phyloP scores from a whole-genome alignment of 2,113 vertebrate species.

The zebrafish (Danio rerio) region DNA sequence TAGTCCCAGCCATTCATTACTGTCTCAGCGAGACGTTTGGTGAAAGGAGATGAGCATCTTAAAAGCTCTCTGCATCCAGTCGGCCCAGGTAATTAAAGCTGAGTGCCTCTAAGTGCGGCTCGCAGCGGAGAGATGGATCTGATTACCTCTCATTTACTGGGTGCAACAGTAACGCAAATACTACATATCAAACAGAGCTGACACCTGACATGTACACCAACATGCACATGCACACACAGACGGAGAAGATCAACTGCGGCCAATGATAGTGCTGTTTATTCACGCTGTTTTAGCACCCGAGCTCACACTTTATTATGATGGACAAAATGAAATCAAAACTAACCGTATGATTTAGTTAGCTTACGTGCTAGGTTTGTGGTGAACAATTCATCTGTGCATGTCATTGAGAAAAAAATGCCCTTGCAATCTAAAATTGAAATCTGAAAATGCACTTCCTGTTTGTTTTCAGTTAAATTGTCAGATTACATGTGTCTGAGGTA shows the following conservation, averaged over 20 bases:
- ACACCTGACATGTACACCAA: conserved; percentile 18
- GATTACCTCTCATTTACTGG: conserved; percentile 59
- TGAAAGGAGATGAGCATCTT: conserved; percentile 51
- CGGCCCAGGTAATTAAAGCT: conserved; percentile 66
- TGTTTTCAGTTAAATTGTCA: too few relatives aligned
- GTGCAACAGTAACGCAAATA: conserved; percentile 29
- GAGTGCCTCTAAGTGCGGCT: conserved; percentile 59
- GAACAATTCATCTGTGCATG: too few relatives aligned
- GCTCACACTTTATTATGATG: not conserved
- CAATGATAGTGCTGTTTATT: not conserved
- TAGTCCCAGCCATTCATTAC: conserved; percentile 48
- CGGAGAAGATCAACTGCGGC: not conserved
- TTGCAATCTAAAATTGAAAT: too few relatives aligned
- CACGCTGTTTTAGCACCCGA: not conserved
- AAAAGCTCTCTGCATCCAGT: conserved; percentile 60
- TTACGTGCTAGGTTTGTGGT: too few relatives aligned
- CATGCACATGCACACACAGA: not conserved
- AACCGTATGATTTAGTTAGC: too few relatives aligned
- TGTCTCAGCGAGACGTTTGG: conserved; percentile 37
- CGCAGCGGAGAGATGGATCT: conserved; percentile 54
- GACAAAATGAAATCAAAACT: not conserved
- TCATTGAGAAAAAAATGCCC: not conserved
- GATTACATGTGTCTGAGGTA: too few relatives aligned
- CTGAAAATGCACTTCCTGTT: too few relatives aligned
- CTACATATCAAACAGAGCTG: conserved; percentile 14